A percentile compares a stretch with the other conserved stretches of the same genome.
Conservation (phyloP, 2,113 vertebrate species). For the Albula glossodonta region DNA sequence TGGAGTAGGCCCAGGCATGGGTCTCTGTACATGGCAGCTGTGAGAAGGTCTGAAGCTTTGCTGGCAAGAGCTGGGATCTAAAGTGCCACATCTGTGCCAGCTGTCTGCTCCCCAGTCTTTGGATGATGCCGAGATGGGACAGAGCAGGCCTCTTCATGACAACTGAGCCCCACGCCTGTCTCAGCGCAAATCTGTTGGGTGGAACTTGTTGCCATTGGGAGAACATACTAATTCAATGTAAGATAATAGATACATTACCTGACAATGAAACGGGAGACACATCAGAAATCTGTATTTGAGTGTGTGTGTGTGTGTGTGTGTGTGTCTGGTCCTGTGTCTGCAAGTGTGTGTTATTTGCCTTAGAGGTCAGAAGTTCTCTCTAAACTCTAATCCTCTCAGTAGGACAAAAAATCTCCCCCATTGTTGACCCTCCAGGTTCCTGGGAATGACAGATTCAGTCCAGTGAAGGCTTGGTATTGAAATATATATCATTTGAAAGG, state of each 20-base stretch:
- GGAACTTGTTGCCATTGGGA: neutral
- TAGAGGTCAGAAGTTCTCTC: neutral
- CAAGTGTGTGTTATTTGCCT: neutral
- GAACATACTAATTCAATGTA: neutral
- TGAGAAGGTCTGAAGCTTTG: neutral
- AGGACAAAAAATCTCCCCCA: neutral
- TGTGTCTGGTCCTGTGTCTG: neutral
- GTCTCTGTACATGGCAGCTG: neutral
- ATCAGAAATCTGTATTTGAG: neutral
- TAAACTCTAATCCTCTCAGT: neutral
- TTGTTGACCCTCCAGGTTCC: neutral
- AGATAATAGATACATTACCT: too few species aligned
- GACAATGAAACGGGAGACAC: neutral
- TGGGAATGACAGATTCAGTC: neutral
- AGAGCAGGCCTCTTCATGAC: neutral
- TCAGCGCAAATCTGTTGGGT: neutral
- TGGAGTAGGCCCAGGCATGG: neutral
- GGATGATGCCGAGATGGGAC: neutral
- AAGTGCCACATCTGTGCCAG: neutral
- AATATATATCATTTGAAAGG: neutral
- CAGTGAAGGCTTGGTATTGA: neutral
- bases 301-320: conserved; percentile 11
- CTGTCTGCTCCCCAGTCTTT: neutral
- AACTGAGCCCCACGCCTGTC: neutral
- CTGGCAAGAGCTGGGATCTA: neutral